Base-by-base conservation (phyloP, 2,888 invertebrate species). In the Gandaritis pyraliata region DNA sequence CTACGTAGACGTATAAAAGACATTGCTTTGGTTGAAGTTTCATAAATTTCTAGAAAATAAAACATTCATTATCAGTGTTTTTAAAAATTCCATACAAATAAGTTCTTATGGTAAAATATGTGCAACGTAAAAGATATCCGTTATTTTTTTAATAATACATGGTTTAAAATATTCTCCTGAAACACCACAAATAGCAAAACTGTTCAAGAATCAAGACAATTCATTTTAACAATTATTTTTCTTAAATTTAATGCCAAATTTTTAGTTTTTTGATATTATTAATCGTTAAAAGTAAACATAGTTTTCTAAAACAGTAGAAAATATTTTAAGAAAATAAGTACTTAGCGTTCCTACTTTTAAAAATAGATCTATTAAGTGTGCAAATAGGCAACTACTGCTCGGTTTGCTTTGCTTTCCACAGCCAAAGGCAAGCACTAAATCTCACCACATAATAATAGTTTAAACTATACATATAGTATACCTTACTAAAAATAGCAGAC, bases 1-100 rank as follows among this genome's bases (percentile, higher is more conserved):
- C 49, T 63, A 67, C 47, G 49, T 12, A 43, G 46, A 50, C 50
- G 46, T 38, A 61, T 63, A 61, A 61, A 61, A 58, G 46, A 58
- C 47, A 30, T 45, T 52, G 48, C 46, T 57, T 58, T 52, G 58
- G 45, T 61, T 54, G 46, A 45, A n/a, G 30, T 54, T 55, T 8
- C 50, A 33, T 57, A 57, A 59, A 59, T 58, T 33, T 47, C 49
- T 65, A 66, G 56, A 59, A 59, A 63, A 61, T 55, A 64, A 65
- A 18, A 13, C 12, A 46, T 41, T 12, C 47, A 11, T 39, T 33
- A 23, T 12, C n/a, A 11, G 48, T 52, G 48, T 36, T 60, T 55
- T 23, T 23, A 36, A 48, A 52, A n/a, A 13, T 50, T 57, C 15
- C n/a, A 38, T 54, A 10, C 11, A 13, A 59, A 29, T 49, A 49